These are phyloP conservation scores for Drosophila incognita DNA, from an alignment of 2,888 invertebrate genomes.

Conservation along the genomic window DNA sequence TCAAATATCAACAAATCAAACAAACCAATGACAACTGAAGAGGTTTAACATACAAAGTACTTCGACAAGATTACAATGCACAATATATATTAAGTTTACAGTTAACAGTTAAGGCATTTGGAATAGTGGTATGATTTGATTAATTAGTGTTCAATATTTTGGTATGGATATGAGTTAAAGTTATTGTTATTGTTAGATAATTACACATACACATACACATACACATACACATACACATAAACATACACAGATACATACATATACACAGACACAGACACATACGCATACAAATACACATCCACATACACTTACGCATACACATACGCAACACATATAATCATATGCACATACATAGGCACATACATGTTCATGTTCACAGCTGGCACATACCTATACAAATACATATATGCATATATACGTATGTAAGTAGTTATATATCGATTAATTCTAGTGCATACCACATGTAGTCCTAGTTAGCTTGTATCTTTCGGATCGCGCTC, in stretches of 20 bases:
- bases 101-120: constrained; percentile 42
- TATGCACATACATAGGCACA: neutral
- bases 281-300: neutral
- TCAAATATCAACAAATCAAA: constrained; percentile 34
- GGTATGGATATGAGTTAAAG: constrained; percentile 45
- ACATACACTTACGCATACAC: neutral
- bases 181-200: constrained; percentile 28
- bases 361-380: neutral
- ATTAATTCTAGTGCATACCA: constrained; percentile 41
- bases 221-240: constrained; percentile 13
- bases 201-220: constrained; percentile 11
- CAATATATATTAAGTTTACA: constrained; percentile 39
- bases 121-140: constrained; percentile 36
- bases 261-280: neutral
- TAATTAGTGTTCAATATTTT: constrained; percentile 26
- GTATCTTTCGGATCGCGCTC: constrained; percentile 4
- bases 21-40: constrained; percentile 34
- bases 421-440: constrained; percentile 13
- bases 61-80: constrained; percentile 45
- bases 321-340: constrained; percentile 5
- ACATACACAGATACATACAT: constrained; percentile 1
- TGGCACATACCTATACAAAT: neutral
- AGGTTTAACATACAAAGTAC: constrained; percentile 6
- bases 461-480: constrained; percentile 2
- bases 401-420: neutral